phyloP scores from a whole-genome alignment of 1,140 invertebrate species.

The Caenorhabditis brenneri region DNA sequence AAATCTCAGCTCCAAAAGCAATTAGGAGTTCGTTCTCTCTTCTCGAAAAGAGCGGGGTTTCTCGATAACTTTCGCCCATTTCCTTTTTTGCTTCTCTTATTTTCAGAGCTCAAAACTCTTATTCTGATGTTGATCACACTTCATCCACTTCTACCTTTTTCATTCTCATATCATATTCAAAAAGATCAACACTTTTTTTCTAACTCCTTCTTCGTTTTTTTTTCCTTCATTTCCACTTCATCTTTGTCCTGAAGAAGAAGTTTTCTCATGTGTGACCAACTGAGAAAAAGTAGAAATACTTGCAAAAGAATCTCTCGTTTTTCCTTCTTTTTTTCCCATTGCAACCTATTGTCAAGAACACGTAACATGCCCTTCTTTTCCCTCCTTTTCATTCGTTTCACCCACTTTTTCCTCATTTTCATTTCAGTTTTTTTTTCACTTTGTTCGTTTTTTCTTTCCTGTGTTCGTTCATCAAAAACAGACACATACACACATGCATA shows the following conservation, averaged over 20 bases:
- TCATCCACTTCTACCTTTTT: neutral
- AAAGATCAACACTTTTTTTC: neutral
- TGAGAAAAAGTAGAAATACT: neutral
- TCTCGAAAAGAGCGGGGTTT: neutral
- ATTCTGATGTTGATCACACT: neutral
- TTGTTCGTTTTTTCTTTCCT: neutral
- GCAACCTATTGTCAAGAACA: constrained; percentile 36
- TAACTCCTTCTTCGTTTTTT: neutral
- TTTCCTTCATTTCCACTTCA: neutral
- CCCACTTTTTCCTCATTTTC: neutral
- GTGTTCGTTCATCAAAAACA: neutral
- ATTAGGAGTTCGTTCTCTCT: neutral
- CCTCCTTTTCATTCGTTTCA: neutral
- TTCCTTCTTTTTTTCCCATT: neutral
- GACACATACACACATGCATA: neutral
- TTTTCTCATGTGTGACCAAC: constrained; percentile 24
- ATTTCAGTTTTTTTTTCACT: neutral
- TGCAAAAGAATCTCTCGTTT: neutral
- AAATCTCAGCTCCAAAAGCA: neutral
- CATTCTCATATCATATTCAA: neutral
- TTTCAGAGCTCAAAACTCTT: neutral
- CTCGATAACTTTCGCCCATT: neutral
- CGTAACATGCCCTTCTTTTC: neutral
- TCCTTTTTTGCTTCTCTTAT: neutral
- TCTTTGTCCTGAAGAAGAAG: constrained; percentile 37